Conservation (phyloP, 1,140 invertebrate genomes). For the Conus betulinus region DNA sequence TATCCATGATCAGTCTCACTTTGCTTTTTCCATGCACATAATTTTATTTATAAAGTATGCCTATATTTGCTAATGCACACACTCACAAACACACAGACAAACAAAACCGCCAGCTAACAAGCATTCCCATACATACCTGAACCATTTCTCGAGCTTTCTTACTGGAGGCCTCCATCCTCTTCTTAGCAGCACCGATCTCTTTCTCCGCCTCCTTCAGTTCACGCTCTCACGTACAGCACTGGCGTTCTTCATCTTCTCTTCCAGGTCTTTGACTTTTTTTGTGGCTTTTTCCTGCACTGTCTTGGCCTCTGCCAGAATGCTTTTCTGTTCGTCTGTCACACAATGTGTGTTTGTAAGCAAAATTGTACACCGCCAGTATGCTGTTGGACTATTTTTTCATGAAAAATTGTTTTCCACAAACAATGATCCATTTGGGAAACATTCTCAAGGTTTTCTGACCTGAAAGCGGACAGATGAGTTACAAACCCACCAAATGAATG, state of each 20-base stretch:
- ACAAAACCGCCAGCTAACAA: neutral
- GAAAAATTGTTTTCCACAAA: too few relatives aligned
- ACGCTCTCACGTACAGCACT: conserved; percentile 87
- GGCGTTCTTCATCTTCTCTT: conserved; percentile 87
- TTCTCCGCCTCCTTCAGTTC: conserved; percentile 84
- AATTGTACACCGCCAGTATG: too few relatives aligned
- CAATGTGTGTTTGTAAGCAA: too few relatives aligned
- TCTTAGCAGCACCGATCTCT: conserved; percentile 64
- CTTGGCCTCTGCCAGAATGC: conserved; percentile 80
- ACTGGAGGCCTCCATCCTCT: conserved; percentile 82
- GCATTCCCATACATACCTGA: conserved; percentile 75
- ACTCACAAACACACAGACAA: conserved; percentile 7
- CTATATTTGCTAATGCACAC: neutral
- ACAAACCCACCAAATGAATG: too few relatives aligned
- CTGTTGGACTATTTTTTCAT: too few relatives aligned
- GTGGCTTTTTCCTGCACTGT: conserved; percentile 80
- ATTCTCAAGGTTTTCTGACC: too few relatives aligned
- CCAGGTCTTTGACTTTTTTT: conserved; percentile 84
- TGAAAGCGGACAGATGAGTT: too few relatives aligned
- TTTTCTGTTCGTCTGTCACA: conserved; percentile 78
- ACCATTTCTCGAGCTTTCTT: conserved; percentile 87
- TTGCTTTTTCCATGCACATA: too few relatives aligned
- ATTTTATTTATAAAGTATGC: too few relatives aligned
- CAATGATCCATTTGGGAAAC: too few relatives aligned
- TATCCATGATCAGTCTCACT: too few relatives aligned